Percentiles rank a stretch among this genome's conserved stretches.
Conservation (phyloP, 30 jellyfish, hydroid and myxozoan genomes). For the Pseudorhiza aurosa region DNA sequence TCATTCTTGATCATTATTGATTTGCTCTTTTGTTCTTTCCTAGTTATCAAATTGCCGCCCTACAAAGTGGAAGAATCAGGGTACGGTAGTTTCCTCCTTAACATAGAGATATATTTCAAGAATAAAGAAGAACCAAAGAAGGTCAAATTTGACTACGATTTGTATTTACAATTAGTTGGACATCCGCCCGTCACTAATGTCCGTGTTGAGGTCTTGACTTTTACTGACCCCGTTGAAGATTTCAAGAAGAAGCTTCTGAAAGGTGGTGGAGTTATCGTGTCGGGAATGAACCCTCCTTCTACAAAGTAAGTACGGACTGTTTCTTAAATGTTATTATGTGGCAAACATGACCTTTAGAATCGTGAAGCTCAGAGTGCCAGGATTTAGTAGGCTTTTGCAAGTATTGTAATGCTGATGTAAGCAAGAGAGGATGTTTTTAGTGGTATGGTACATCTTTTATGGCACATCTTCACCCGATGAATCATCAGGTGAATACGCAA, state of each 20-base stretch:
- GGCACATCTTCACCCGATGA: no score
- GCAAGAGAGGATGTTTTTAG: no score
- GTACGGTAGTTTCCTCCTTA: slow-evolving; percentile 87
- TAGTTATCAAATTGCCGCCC: slow-evolving; percentile 95
- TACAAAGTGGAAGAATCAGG: slow-evolving; percentile 98
- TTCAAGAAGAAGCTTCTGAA: slow-evolving; percentile 84
- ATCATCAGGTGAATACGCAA: no score
- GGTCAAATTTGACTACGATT: slow-evolving; percentile 84
- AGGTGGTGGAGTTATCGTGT: slow-evolving; percentile 92
- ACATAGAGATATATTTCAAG: slow-evolving; percentile 86
- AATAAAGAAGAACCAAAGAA: slow-evolving; percentile 97
- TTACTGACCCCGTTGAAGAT: slow-evolving; percentile 92
- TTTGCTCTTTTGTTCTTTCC: neutral
- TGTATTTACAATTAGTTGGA: slow-evolving; percentile 89
- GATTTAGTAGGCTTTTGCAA: no score
- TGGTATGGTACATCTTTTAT: no score
- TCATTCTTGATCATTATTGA: neutral
- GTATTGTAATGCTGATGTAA: no score
- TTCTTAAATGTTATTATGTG: no score
- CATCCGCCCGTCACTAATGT: slow-evolving; percentile 91
- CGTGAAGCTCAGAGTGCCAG: no score
- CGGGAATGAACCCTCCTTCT: slow-evolving; percentile 55
- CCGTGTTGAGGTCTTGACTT: slow-evolving; percentile 88
- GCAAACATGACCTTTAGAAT: no score
- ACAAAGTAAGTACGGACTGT: slow-evolving; percentile 78